Base-by-base conservation (phyloP, 1,140 invertebrate genomes). In the Pseudachorutes palmiensis region DNA sequence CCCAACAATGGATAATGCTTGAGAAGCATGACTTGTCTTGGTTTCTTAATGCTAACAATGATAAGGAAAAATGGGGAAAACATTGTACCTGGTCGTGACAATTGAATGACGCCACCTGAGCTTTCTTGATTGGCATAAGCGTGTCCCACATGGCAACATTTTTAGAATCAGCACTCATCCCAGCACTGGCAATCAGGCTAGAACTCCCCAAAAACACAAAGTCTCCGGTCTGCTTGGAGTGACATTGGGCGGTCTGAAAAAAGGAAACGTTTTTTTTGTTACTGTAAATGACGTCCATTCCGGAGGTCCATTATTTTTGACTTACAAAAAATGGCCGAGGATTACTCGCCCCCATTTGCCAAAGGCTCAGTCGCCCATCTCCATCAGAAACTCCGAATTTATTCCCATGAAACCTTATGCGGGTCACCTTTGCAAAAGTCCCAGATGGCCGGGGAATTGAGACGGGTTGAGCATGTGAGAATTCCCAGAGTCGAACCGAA, bases 141-240 rank as follows among this genome's bases (percentile, higher is more conserved):
- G 96, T 98, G 78, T 99, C 97, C 97, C 97, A 99, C 65, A 99
- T 84, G 59, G 91, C 92, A n/a, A 99, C 92, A 80, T 99, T 99
- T 75, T 91, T 90, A 75, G 91, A 94, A 78, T 98, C 96, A 0
- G 92, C 91, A 77, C 93, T 94, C 76, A 97, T 92, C 19, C 97
- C 97, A 67, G 92, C 93, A 66, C 95, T 98, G n/a, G 94, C 94
- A 49, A 99, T 84, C 71, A 99, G 83, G 83, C 94, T 97, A 77
- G 94, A 97, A 2, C 94, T 97, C 61, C 94, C 94, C 31, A 99
- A 83, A 81, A 99, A 99, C 36, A 94, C 91, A 78, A 99, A 98
- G 80, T 99, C 97, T 75, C 91, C 89, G 30, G 95, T 94, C 63
- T 92, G 88, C 83, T 98, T 99, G 78, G 89, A 95, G 80, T 99